phyloP scores from a whole-genome alignment of 2,797 vertebrate species.

The Fratercula arctica region DNA sequence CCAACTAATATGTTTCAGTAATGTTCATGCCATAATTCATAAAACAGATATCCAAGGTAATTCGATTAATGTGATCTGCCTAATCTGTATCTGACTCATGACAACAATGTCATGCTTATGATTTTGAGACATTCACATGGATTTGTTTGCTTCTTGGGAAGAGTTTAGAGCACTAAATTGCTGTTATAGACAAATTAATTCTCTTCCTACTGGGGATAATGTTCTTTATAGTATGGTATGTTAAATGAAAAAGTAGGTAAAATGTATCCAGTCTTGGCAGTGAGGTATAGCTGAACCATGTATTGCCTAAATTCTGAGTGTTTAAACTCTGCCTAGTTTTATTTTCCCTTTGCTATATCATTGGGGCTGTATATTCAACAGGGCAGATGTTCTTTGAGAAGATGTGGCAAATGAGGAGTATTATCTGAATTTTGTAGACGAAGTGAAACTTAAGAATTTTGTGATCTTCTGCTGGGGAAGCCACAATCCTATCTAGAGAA shows the following conservation, averaged over 20 bases:
- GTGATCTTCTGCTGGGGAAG: background rate
- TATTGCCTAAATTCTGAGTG: background rate
- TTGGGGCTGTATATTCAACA: background rate
- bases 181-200: background rate
- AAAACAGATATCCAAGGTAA: background rate
- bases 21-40: background rate
- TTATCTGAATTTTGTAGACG: background rate
- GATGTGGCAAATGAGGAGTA: background rate
- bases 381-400: background rate
- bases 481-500: background rate
- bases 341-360: rapidly evolving
- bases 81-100: background rate
- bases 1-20: background rate
- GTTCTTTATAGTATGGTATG: background rate
- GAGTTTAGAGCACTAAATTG: background rate
- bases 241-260: background rate
- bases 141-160: background rate
- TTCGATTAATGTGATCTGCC: background rate
- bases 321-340: background rate
- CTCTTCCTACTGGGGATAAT: background rate
- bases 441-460: background rate
- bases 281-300: background rate
- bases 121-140: background rate
- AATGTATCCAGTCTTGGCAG: background rate
- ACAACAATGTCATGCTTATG: background rate